Evolutionary conservation across 2,797 vertebrate genomes (phyloP), one percentile per base, ranked within the genome.

Genomic region (Propithecus perrieri): DNA sequence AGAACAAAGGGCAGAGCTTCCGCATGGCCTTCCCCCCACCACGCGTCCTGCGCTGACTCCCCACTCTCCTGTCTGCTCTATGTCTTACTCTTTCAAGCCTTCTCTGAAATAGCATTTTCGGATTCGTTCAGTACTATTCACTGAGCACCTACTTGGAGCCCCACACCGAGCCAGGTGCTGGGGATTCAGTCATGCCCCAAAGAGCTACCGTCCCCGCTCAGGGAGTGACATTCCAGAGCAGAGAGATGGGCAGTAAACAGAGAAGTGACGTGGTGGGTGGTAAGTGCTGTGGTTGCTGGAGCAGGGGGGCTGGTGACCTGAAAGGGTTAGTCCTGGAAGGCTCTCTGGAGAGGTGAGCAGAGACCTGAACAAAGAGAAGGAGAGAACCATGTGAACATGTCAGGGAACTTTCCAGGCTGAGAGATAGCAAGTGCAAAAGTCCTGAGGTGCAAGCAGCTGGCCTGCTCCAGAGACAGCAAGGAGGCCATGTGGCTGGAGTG

Each of bases 261-360:
- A 85, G 30, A 57, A 12, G 28, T 30, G 65, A 1, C 5, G 15
- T 1, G 0, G 35, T 7, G 18, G 67, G 20, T 57, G 33, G 12
- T 1, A 43, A n/a, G 20, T 0, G 0, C 61, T 7, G 0, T 5
- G 41, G 7, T 41, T 7, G 20, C 18, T 1, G 1, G n/a, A 18
- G 30, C 43, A 10, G 28, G 17, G 17, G 30, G 14, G 38, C 13
- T 5, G 48, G 12, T 20, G 20, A 4, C 13, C n/a, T 33, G 26
- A 59, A 22, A 2, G 2, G 13, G 4, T 17, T 33, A 28, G n/a
- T 12, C n/a, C 38, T 9, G 30, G 41, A 53, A 80, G 80, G 20
- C 72, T 83, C 15, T 28, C n/a, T 59, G 69, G 48, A 41, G 41
- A 65, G 57, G 24, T 0, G 38, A 93, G 67, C 81, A 41, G 67